phyloP scores from a whole-genome alignment of 2,888 invertebrate species.

The Eupithecia exiguata region DNA sequence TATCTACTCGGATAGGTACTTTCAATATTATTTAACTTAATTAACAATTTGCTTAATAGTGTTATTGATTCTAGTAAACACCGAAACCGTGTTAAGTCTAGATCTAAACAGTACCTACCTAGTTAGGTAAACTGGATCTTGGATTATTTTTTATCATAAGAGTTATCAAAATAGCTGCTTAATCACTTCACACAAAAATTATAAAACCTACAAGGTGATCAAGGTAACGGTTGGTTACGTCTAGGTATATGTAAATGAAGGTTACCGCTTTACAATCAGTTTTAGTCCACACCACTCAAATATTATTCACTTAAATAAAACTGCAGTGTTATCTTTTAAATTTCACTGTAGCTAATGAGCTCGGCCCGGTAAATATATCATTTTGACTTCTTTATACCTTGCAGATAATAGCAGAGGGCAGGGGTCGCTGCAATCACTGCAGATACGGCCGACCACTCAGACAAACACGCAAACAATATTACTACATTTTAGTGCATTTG shows the following conservation, averaged over 20 bases:
- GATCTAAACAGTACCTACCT: neutral
- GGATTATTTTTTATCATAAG: neutral
- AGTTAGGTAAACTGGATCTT: neutral
- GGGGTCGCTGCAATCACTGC: conserved; percentile 75
- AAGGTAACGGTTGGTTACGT: neutral
- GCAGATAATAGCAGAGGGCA: conserved; percentile 71
- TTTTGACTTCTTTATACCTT: conserved; percentile 77
- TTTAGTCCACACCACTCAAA: conserved; percentile 9
- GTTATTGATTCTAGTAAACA: neutral
- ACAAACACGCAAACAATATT: conserved; percentile 1
- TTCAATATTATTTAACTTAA: neutral
- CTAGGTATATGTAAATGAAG: neutral
- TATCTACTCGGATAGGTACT: neutral
- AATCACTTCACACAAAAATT: neutral
- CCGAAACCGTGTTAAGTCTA: neutral
- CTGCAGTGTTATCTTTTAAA: conserved; percentile 46
- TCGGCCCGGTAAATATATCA: conserved; percentile 44
- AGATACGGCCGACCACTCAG: neutral
- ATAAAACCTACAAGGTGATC: too few relatives aligned
- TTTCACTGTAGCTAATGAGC: conserved; percentile 49
- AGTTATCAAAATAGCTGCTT: neutral
- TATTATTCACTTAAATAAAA: conserved; percentile 21
- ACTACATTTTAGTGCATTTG: conserved; percentile 6
- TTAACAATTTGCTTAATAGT: neutral
- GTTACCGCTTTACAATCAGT: conserved; percentile 1